Base-by-base conservation (phyloP, 2,888 invertebrate genomes). In the Parnassius smintheus region DNA sequence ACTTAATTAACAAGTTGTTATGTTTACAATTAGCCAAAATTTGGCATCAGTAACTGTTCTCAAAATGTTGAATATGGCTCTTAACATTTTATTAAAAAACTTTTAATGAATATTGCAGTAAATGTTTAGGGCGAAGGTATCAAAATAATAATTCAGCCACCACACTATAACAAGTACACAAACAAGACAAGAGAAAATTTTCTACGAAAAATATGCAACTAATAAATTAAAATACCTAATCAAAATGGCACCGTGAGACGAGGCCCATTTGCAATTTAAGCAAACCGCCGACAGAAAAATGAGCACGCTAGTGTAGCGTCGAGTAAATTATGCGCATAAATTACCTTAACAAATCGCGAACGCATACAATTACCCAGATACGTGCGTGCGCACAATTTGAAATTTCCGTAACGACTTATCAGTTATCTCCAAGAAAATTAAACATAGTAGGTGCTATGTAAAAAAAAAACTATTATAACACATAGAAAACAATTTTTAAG, bases 271-370 rank as follows among this genome's bases (percentile, higher is more conserved):
- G 59, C 54, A 45, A 51, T 45, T 66, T 61, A 66, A 70, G 66
- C 64, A 68, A 69, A 66, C 56, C 65, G 54, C 64, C 61, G 62
- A 64, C 70, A 64, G 66, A 69, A 72, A 71, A 74, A 71, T 64
- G 69, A 67, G 67, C 65, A 54, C 59, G 59, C 55, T 64, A 63
- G 68, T 69, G 72, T 72, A 70, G 69, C 64, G 56, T 68, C 68
- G 61, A 68, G 68, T 75, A 66, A 76, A 80, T 76, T 80, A 82
- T 82, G 79, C 78, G 77, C 81, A 83, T 82, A 77, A 55, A 76
- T 80, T 75, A 75, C 67, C 67, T 61, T 67, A 70, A 72, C 74
- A 68, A 71, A 25, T 70, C 50, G 57, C 52, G 56, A 57, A 56
- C 61, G 58, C 61, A 70, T 71, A 69, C 68, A 55, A 62, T 58